phyloP scores from a whole-genome alignment of 2,113 vertebrate species.

The Amphilophus citrinellus region DNA sequence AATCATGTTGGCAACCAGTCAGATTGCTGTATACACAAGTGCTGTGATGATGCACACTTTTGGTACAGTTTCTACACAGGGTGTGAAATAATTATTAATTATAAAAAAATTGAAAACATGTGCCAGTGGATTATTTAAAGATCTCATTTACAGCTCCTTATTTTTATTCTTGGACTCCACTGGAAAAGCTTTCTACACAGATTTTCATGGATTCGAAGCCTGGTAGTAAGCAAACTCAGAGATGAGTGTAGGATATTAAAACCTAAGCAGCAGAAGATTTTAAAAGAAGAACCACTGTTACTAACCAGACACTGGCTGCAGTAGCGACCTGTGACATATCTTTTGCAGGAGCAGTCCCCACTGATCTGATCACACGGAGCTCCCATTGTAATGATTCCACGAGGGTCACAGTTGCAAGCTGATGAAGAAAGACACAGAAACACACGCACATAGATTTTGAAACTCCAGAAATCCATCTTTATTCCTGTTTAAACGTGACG shows the following conservation, averaged over 20 bases:
- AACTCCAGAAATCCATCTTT: neutral
- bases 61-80: neutral
- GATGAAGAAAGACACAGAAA: conserved; percentile 35
- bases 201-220: neutral
- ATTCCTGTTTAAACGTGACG: neutral
- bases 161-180: neutral
- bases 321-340: conserved; percentile 86
- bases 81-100: neutral
- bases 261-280: neutral
- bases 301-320: conserved; percentile 90
- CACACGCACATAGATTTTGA: neutral
- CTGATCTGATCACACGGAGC: conserved; percentile 87
- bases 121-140: neutral
- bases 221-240: neutral
- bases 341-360: conserved; percentile 89
- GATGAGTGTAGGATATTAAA: neutral
- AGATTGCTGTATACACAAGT: neutral
- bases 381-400: conserved; percentile 80
- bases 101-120: neutral
- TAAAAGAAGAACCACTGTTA: neutral
- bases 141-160: neutral
- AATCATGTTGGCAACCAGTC: neutral
- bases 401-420: conserved; percentile 88
- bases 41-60: neutral
- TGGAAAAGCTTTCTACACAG: neutral